Conservation (phyloP, 1,140 invertebrate species). For the Dysdera silvatica region DNA sequence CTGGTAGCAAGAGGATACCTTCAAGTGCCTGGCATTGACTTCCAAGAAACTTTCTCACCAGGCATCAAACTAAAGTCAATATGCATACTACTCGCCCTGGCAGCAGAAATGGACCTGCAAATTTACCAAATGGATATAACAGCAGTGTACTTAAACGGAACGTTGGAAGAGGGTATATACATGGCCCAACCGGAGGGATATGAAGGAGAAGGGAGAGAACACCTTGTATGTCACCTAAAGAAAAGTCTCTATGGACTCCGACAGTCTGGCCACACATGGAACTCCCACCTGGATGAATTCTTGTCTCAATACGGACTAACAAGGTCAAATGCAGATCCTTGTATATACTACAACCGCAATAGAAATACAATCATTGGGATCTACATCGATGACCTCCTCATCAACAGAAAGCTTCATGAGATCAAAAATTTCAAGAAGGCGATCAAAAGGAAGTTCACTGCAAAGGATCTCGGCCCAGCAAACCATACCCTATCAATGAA, state of each 20-base stretch:
- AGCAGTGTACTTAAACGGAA: constrained; percentile 41
- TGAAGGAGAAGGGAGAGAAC: constrained; percentile 20
- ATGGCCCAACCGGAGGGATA: constrained; percentile 44
- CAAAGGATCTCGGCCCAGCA: constrained; percentile 7
- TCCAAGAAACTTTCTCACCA: constrained; percentile 31
- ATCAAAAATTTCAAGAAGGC: constrained; percentile 25
- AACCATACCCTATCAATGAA: not conserved
- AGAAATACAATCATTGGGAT: constrained; percentile 8
- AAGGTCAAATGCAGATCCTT: not conserved
- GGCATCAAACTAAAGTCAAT: constrained; percentile 38
- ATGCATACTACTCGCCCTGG: constrained; percentile 34
- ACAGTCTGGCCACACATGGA: constrained; percentile 44
- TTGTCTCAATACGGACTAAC: constrained; percentile 15
- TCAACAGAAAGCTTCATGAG: constrained; percentile 8
- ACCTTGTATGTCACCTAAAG: constrained; percentile 35
- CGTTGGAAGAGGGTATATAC: constrained; percentile 44
- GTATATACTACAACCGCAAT: not conserved
- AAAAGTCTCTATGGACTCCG: constrained; percentile 46
- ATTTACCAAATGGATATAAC: constrained; percentile 34
- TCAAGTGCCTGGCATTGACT: constrained; percentile 28
- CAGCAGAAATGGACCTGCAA: not conserved
- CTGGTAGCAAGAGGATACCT: constrained; percentile 27
- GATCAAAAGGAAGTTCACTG: constrained; percentile 23
- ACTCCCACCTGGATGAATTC: constrained; percentile 31
- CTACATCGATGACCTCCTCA: constrained; percentile 27